phyloP scores from a whole-genome alignment of 2,797 vertebrate genomes.

The Taenioides sp. region DNA sequence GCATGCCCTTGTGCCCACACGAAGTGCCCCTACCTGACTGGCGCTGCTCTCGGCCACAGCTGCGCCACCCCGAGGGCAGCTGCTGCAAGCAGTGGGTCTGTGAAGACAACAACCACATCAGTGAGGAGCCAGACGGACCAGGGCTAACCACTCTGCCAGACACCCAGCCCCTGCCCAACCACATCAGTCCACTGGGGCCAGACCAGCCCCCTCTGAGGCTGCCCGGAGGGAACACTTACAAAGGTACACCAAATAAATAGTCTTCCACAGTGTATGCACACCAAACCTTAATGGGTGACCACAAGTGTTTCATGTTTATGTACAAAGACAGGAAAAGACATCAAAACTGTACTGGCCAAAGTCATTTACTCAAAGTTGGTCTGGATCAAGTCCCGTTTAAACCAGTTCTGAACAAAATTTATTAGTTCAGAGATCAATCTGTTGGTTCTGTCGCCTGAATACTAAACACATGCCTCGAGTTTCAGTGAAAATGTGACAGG shows the following conservation, averaged over 20 bases:
- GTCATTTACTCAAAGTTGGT: neutral
- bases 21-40: slow-evolving; percentile 64
- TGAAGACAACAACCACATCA: slow-evolving; percentile 73
- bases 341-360: neutral
- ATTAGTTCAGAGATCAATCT: neutral
- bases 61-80: slow-evolving; percentile 42
- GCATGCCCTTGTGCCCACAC: slow-evolving; percentile 77
- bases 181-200: slow-evolving; percentile 62
- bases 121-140: slow-evolving; percentile 56
- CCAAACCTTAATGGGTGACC: neutral
- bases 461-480: neutral
- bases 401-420: neutral
- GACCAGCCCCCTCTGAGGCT: slow-evolving; percentile 16
- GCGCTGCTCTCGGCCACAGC: slow-evolving; percentile 62
- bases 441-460: neutral
- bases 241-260: slow-evolving; percentile 50
- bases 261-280: neutral
- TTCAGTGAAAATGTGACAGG: neutral
- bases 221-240: slow-evolving; percentile 33
- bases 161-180: slow-evolving; percentile 52
- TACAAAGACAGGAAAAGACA: neutral
- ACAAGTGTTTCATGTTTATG: slow-evolving; percentile 10
- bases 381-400: neutral
- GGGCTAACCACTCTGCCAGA: slow-evolving; percentile 24
- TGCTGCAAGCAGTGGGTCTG: slow-evolving; percentile 79